These are phyloP conservation scores for Okapia johnstoni DNA, from an alignment of 2,113 vertebrate genomes.

Conservation along the genomic window DNA sequence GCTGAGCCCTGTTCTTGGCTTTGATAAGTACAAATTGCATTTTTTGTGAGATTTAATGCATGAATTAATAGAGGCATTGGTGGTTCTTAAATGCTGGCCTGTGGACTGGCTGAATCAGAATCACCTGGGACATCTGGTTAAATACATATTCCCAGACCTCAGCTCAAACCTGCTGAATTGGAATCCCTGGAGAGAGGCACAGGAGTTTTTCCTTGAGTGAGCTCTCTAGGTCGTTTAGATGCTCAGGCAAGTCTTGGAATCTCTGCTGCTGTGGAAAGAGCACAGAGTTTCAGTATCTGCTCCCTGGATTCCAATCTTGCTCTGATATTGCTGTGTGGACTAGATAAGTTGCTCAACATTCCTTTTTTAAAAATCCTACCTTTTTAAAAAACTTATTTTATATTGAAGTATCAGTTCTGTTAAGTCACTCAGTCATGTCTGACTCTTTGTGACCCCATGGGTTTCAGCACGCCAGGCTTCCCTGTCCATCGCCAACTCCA, in stretches of 20 bases:
- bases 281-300: background rate
- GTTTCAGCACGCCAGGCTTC: background rate
- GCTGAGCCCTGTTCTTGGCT: background rate
- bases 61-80: background rate
- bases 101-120: background rate
- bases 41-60: constrained; percentile 1
- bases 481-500: background rate
- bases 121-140: background rate
- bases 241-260: background rate
- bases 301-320: background rate
- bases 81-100: background rate
- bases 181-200: background rate
- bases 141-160: background rate
- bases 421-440: rapidly evolving
- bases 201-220: background rate
- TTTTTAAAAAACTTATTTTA: background rate
- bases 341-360: background rate
- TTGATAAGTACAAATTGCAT: background rate
- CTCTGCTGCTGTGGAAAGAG: background rate
- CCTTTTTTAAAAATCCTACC: background rate
- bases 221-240: background rate
- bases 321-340: background rate
- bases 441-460: background rate
- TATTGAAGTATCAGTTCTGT: background rate
- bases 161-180: background rate